Percentiles rank a stretch among this genome's conserved stretches.
These are phyloP conservation scores for Spatula clypeata DNA, from an alignment of 2,797 vertebrate genomes.

Conservation along the genomic window DNA sequence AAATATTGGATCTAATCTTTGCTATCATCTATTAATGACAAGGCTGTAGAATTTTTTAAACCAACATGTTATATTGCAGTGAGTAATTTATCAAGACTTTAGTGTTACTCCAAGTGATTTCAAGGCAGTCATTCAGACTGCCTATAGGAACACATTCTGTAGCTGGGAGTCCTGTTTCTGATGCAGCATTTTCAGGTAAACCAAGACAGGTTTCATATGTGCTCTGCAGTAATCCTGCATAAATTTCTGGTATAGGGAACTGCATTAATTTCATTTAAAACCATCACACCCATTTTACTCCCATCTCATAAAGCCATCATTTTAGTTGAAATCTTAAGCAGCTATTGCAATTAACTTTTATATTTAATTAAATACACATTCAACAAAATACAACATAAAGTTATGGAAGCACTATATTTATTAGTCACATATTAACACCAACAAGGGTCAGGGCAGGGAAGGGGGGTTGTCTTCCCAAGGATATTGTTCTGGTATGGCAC, in stretches of 20 bases:
- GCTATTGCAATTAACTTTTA: not conserved
- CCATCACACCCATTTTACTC: not conserved
- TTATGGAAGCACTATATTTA: not conserved
- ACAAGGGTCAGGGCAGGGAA: accelerated
- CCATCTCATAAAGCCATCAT: not conserved
- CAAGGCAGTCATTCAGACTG: not conserved
- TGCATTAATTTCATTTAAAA: conserved; percentile 3
- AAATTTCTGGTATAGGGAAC: not conserved
- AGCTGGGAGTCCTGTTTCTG: not conserved
- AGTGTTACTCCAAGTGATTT: conserved; percentile 61
- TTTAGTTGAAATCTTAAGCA: not conserved
- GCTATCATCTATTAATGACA: conserved; percentile 61
- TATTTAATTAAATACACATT: conserved; percentile 4
- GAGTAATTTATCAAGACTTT: conserved; percentile 60
- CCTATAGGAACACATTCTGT: not conserved
- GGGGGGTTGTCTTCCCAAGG: not conserved
- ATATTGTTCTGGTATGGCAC: not conserved
- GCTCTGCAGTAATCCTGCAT: not conserved
- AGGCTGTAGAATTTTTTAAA: conserved; percentile 73
- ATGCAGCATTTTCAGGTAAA: not conserved
- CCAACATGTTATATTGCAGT: conserved; percentile 55
- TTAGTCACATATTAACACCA: not conserved
- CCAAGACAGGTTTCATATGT: not conserved
- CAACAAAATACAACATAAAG: not conserved
- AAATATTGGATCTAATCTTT: conserved; percentile 76